Percentiles rank a stretch among this genome's conserved stretches.
phyloP scores from a whole-genome alignment of 2,888 invertebrate species.

The Prosopocoilus inquinatus region DNA sequence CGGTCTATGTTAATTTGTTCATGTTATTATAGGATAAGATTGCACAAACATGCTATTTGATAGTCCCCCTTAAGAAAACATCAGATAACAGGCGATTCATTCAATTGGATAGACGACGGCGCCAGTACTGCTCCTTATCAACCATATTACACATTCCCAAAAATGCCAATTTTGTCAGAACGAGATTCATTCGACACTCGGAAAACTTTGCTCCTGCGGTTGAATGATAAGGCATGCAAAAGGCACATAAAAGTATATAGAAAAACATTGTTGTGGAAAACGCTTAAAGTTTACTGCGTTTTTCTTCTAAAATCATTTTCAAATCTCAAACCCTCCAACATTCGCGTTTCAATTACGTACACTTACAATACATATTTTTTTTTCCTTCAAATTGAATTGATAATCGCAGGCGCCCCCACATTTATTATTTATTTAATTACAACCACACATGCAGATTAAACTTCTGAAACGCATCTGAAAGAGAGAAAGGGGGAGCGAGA shows the following conservation, averaged over 20 bases:
- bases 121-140: constrained; percentile 8
- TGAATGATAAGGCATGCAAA: neutral
- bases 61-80: constrained; percentile 35
- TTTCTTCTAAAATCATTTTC: no score
- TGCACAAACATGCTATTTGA: constrained; percentile 39
- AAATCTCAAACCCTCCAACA: no score
- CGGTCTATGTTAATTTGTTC: constrained; percentile 38
- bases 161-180: constrained; percentile 24
- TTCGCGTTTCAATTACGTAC: no score
- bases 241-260: constrained; percentile 1
- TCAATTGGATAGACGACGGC: constrained; percentile 33
- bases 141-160: constrained; percentile 13
- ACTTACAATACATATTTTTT: no score
- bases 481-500: neutral
- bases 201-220: constrained; percentile 22
- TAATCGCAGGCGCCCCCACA: no score
- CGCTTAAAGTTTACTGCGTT: no score
- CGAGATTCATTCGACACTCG: constrained; percentile 20
- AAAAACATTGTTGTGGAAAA: neutral
- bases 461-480: neutral
- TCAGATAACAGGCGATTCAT: constrained; percentile 34
- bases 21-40: constrained; percentile 39
- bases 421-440: no score
- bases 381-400: no score
- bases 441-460: no score